Evolutionary conservation across 2,888 invertebrate species (phyloP), one percentile per base, ranked within the genome.

Genomic region (Acheta domesticus): DNA sequence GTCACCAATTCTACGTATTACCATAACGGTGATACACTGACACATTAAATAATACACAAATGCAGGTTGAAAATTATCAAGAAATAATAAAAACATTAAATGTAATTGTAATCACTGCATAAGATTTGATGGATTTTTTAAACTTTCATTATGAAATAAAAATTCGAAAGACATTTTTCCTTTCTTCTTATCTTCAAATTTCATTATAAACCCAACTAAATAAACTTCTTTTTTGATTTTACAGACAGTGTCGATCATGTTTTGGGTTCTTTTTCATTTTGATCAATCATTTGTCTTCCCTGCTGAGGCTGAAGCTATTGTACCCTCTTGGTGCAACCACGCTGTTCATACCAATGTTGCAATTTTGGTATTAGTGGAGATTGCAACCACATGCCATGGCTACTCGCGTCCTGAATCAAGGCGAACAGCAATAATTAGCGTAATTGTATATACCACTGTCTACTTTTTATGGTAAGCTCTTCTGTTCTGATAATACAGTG

Each of bases 261-360:
- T 76, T 48, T 76, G 76, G 76, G 49, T 21, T 2, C n/a, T 76
- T n/a, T 76, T 76, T 20, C 12, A 12, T n/a, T 36, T 48, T 49
- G 36, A 76, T 49, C 36, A 48, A 36, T 36, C 36, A 20, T 49
- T 36, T 36, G 48, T 76, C 12, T 76, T 48, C 48, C 76, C 76
- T 21, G 11, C 36, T 12, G 20, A 36, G 19, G 48, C 49, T n/a
- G 76, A 76, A 19, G 36, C 12, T n/a, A 0, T 36, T 12, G n/a
- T 36, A 14, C 76, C 76, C 12, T 12, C 76, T n/a, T 76, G 76
- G 76, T 76, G 36, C 76, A 76, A 76, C 2, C 76, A 76, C 76
- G 76, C 49, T n/a, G 36, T 76, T n/a, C 76, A 76, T 36, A 76
- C 76, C 11, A 36, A 36, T 36, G 48, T 76, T 49, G n/a, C 49